phyloP scores from a whole-genome alignment of 2,797 vertebrate genomes.

The Acanthis flammea region DNA sequence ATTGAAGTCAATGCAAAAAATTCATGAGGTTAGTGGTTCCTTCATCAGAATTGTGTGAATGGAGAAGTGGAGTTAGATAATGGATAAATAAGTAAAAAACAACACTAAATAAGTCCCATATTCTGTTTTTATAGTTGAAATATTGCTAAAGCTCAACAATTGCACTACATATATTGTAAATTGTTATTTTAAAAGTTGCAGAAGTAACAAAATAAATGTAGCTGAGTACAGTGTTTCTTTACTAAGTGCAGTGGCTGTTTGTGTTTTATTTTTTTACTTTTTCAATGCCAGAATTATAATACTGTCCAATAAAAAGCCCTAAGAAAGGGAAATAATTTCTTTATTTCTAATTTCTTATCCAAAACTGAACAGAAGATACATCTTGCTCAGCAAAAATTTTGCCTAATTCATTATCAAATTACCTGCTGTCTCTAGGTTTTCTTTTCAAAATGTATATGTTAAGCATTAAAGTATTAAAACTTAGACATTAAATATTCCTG shows the following conservation, averaged over 20 bases:
- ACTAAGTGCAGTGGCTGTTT: fast-evolving
- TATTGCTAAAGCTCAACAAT: neutral
- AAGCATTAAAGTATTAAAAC: neutral
- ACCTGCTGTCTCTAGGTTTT: neutral
- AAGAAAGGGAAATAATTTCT: neutral
- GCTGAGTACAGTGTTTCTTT: neutral
- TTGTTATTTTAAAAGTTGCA: neutral
- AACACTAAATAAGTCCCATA: neutral
- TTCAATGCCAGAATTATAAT: neutral
- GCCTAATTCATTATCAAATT: neutral
- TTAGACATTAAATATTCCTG: neutral
- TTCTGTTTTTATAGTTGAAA: neutral
- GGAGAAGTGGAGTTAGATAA: neutral
- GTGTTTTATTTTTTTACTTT: no score
- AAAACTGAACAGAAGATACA: neutral
- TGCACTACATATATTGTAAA: neutral
- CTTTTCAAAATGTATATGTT: neutral
- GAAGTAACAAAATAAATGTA: neutral
- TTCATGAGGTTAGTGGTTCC: neutral
- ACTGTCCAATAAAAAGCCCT: neutral
- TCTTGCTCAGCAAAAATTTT: neutral
- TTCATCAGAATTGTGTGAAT: neutral
- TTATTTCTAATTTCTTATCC: neutral
- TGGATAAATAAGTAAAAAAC: neutral
- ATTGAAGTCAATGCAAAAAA: neutral